Conservation (phyloP, 2,888 invertebrate genomes). For the Apotomis betuletana region DNA sequence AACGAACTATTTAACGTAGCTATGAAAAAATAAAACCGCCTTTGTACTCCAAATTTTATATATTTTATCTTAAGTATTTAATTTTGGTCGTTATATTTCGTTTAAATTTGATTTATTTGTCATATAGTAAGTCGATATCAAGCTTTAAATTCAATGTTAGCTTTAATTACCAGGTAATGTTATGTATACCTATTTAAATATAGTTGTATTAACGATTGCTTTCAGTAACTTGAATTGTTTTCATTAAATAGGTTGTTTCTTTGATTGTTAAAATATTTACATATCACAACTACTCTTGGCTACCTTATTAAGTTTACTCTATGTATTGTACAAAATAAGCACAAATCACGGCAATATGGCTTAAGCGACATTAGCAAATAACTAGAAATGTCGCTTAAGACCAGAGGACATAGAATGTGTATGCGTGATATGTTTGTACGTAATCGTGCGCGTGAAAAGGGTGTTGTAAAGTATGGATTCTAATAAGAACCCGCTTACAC, state of each 20-base stretch:
- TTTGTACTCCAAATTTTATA: background rate
- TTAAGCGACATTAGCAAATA: background rate
- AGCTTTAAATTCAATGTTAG: conserved; percentile 83
- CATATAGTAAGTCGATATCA: conserved; percentile 70
- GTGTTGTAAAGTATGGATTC: no score
- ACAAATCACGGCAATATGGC: background rate
- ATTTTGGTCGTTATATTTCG: conserved; percentile 43
- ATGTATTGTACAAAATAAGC: background rate
- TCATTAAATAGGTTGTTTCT: conserved; percentile 4
- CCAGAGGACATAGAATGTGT: no score
- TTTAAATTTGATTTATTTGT: conserved; percentile 50
- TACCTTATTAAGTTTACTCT: conserved; percentile 5
- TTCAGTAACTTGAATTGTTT: conserved; percentile 14
- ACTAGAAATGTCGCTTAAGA: no score
- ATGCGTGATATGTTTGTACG: no score
- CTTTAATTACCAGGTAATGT: conserved; percentile 76
- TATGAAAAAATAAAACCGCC: background rate
- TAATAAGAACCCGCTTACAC: no score
- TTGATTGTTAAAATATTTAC: conserved; percentile 25
- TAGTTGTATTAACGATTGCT: conserved; percentile 45
- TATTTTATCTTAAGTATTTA: conserved; percentile 40
- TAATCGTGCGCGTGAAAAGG: no score
- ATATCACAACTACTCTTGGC: conserved; percentile 18
- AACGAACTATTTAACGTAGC: background rate
- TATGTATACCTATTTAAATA: conserved; percentile 50